These are phyloP conservation scores for Pristionchus entomophagus DNA, from an alignment of 2,888 invertebrate genomes.

Conservation along the genomic window DNA sequence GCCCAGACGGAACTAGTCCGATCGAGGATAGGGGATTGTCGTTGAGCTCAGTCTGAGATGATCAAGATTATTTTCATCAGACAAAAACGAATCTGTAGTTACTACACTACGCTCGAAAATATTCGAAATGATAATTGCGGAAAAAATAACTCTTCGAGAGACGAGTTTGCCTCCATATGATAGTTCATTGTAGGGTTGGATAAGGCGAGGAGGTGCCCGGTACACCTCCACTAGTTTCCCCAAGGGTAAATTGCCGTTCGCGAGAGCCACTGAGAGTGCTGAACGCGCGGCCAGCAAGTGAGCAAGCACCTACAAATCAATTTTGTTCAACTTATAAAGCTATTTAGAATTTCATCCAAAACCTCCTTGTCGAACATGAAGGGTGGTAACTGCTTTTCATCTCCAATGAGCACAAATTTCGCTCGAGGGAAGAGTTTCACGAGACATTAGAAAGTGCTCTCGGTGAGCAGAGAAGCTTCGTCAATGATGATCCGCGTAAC, in stretches of 20 bases:
- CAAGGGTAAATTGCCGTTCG: not conserved
- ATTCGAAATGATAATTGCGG: no score
- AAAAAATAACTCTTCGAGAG: not conserved
- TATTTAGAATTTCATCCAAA: no score
- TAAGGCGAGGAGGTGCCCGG: not conserved
- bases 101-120: no score
- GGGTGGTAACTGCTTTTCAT: not conserved
- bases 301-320: not conserved
- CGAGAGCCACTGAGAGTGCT: not conserved
- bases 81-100: no score
- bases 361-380: slow-evolving; percentile 29
- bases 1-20: not conserved
- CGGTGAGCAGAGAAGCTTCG: slow-evolving; percentile 33
- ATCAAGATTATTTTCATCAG: no score
- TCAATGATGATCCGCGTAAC: not conserved
- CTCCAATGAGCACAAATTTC: slow-evolving; percentile 11
- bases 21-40: not conserved
- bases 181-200: not conserved
- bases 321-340: no score
- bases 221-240: slow-evolving; percentile 19
- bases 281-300: not conserved
- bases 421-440: not conserved
- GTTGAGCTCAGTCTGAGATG: not conserved
- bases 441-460: slow-evolving; percentile 18
- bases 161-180: slow-evolving; percentile 9